Base-by-base conservation (phyloP, 2,113 vertebrate genomes). In the Paratilapia polleni region DNA sequence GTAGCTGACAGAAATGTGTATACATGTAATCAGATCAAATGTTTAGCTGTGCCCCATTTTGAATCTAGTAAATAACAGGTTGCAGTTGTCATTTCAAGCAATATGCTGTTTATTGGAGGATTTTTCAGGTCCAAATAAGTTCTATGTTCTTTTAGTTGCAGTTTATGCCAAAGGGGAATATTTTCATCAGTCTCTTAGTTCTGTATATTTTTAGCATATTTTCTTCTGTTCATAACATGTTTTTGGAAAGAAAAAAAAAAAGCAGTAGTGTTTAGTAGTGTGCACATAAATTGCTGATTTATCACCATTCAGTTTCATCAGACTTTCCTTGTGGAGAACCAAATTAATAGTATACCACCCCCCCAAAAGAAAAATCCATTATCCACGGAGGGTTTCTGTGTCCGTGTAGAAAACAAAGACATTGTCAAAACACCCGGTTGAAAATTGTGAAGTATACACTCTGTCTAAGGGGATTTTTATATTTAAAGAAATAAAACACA, bases 401-500 rank as follows among this genome's bases (percentile, higher is more conserved):
- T 85, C 88, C 61, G 26, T 86, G 41, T 83, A 75, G 77, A 57
- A 75, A 93, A 75, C 54, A 70, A 82, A 85, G 52, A 87, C 78
- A 8, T 77, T 94, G 88, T 91, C 79, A 88, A 79, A 87, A 90
- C 82, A 91, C n/a, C 83, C 76, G 83, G 80, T 91, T 75, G 47
- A 63, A 85, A 91, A 52, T 86, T 88, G 83, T 94, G 82, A 87
- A 85, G 76, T 91, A 84, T 90, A 93, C 88, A 89, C 78, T 92
- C 86, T 93, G 88, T 77, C 80, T 89, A 88, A 89, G 87, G 91
- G 90, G 91, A 82, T 80, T 94, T 95, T 94, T 95, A 93, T 95
- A 94, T 95, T 94, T 95, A 95, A 95, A 91, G 52, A 88, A 94
- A 94, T 93, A 94, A 95, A 94, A 90, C 86, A 77, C 77, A 92